phyloP scores from a whole-genome alignment of 2,113 vertebrate genomes.

The Aspidoscelis tigris region DNA sequence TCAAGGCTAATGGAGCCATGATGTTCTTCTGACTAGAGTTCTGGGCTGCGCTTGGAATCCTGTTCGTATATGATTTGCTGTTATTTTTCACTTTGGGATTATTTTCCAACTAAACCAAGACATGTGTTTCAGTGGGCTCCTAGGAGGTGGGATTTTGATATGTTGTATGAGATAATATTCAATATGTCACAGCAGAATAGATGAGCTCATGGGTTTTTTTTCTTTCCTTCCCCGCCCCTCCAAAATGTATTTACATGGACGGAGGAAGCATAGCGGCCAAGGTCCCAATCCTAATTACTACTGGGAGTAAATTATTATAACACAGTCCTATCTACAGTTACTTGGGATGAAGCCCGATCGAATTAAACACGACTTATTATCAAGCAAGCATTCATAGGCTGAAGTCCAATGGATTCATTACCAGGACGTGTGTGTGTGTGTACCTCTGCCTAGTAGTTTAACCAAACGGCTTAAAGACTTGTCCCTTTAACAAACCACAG shows the following conservation, averaged over 20 bases:
- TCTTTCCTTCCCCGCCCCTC: background rate
- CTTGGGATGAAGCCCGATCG: background rate
- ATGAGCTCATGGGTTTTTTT: background rate
- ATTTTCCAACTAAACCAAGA: slow-evolving; percentile 35
- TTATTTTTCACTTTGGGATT: slow-evolving; percentile 52
- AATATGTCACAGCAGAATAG: slow-evolving; percentile 37
- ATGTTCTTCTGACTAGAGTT: slow-evolving; percentile 12
- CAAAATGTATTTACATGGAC: background rate
- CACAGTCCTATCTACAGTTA: background rate
- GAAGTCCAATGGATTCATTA: background rate
- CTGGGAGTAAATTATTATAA: background rate
- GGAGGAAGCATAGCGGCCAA: background rate
- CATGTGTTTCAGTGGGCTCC: slow-evolving; percentile 41
- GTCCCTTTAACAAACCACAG: background rate
- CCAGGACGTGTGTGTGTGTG: background rate
- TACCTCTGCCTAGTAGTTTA: background rate
- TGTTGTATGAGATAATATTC: background rate
- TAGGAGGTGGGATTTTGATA: slow-evolving; percentile 32
- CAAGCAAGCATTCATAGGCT: background rate
- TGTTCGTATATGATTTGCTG: slow-evolving; percentile 22
- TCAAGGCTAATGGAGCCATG: background rate
- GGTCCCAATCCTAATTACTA: background rate
- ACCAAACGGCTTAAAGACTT: background rate
- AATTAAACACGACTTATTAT: background rate
- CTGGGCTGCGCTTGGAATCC: slow-evolving; percentile 26